Base-by-base conservation (phyloP, 2,113 vertebrate genomes). In the Elephantulus edwardii region DNA sequence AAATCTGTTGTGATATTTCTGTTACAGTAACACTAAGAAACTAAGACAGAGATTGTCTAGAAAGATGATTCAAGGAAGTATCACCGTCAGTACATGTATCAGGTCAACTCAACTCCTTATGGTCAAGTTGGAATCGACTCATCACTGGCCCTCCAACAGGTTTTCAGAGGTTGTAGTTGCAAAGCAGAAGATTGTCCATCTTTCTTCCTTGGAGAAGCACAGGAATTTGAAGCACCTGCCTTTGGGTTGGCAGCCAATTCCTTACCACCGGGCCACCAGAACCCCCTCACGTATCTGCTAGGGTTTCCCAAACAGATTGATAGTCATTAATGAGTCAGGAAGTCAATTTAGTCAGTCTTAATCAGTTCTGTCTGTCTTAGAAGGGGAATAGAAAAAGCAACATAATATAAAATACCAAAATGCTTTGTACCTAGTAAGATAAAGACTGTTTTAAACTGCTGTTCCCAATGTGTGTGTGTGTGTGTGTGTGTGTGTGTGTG, bases 381-480 rank as follows among this genome's bases (percentile, higher is more conserved):
- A 54, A 78, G 44, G 14, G 35, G 24, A 50, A 48, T 38, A 28
- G n/a, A 48, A 44, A 46, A 81, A 46, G 62, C 17, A 17, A 48
- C 38, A 81, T 56, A 81, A 64, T 7, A 46, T 10, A 68, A 76
- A 92, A 58, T n/a, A 86, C 6, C 50, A 71, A n/a, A 79, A 91
- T 20, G 30, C 6, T 26, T 22, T 72, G 76, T 28, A 80, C 2
- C 20, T 52, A 40, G 24, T 70, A 71, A 76, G n/a, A 44, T 56
- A 86, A 92, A 92, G 72, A 33, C 20, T 62, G 3, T 54, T 42
- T 87, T 19, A 81, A 81, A 58, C 22, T 52, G 86, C 33, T 72
- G 5, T 72, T 75, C 24, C 33, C 38, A 4, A 40, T 70, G 38
- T 78, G n/a, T 50, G 38, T 62, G 7, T 46, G 0, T 87, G 4